These are phyloP conservation scores for Prolemur simus DNA, from an alignment of 2,113 vertebrate species.

Conservation along the genomic window DNA sequence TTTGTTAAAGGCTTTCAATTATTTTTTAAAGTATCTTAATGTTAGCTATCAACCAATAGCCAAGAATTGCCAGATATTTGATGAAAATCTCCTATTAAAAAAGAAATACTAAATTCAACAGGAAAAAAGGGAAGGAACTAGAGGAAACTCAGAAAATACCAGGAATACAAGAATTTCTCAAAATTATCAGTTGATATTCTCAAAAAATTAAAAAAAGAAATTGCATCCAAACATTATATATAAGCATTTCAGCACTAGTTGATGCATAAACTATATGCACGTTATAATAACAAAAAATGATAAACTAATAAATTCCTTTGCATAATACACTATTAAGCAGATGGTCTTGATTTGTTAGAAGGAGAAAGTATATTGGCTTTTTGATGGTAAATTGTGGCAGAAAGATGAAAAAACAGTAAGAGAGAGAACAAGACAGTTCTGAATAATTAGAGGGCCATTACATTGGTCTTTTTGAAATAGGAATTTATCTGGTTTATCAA, in stretches of 20 bases:
- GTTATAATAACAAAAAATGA: not conserved
- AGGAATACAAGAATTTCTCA: not conserved
- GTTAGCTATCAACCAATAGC: not conserved
- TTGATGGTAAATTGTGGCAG: not conserved
- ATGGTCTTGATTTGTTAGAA: not conserved
- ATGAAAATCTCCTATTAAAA: not conserved
- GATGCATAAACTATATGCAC: not conserved
- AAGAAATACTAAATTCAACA: not conserved
- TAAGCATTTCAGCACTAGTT: not conserved
- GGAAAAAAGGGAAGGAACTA: not conserved
- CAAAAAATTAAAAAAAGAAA: slow-evolving; percentile 8
- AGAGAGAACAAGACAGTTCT: not conserved
- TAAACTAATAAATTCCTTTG: not conserved
- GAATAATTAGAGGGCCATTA: not conserved
- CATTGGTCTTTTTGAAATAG: not conserved
- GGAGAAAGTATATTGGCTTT: not conserved
- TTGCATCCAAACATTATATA: not conserved
- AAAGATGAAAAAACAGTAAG: slow-evolving; percentile 6
- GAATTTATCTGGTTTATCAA: not conserved
- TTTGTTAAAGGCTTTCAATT: not conserved
- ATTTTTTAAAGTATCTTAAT: not conserved
- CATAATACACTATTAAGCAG: not conserved
- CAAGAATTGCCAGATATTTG: not conserved
- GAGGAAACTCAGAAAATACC: not conserved
- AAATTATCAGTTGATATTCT: not conserved